A percentile compares a stretch with the other conserved stretches of the same genome.
These are phyloP conservation scores for Prosopocoilus inquinatus DNA, from an alignment of 2,888 invertebrate genomes.

Conservation along the genomic window DNA sequence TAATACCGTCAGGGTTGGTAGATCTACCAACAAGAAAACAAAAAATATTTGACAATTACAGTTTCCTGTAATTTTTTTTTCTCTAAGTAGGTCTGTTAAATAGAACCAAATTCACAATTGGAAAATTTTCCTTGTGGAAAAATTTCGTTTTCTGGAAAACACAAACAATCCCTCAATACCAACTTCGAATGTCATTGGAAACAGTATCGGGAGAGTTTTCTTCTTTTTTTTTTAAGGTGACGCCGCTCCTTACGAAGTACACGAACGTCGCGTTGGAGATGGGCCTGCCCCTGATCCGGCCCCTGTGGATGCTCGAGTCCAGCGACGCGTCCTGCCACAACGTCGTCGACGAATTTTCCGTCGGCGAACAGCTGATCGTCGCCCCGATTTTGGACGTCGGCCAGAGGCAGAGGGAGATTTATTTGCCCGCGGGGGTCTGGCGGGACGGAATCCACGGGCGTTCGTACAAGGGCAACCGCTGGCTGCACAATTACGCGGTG, in stretches of 20 bases:
- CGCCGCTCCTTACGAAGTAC: slow-evolving; percentile 73
- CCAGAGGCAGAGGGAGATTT: slow-evolving; percentile 74
- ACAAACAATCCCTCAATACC: too few relatives aligned
- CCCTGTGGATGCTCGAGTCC: slow-evolving; percentile 86
- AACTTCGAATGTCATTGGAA: too few relatives aligned
- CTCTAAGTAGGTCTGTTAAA: too few relatives aligned
- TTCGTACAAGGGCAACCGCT: slow-evolving; percentile 80
- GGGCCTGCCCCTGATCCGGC: slow-evolving; percentile 81
- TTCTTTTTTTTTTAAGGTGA: slow-evolving; percentile 55
- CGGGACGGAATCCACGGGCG: slow-evolving; percentile 87
- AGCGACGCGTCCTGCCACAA: slow-evolving; percentile 74
- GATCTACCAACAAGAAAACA: too few relatives aligned
- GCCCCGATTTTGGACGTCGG: slow-evolving; percentile 79
- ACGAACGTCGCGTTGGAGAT: slow-evolving; percentile 76
- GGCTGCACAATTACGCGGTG: slow-evolving; percentile 86
- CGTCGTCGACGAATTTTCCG: slow-evolving; percentile 82
- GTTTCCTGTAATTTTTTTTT: too few relatives aligned
- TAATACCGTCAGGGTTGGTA: too few relatives aligned
- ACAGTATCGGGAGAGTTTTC: too few relatives aligned
- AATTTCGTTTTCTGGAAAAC: too few relatives aligned
- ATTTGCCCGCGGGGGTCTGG: slow-evolving; percentile 90
- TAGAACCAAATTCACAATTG: too few relatives aligned
- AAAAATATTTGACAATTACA: too few relatives aligned
- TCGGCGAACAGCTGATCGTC: slow-evolving; percentile 87
- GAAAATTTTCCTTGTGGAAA: too few relatives aligned